Evolutionary conservation across 2,888 invertebrate species (phyloP), one percentile per base, ranked within the genome.

Genomic region (Eretmocerus hayati): DNA sequence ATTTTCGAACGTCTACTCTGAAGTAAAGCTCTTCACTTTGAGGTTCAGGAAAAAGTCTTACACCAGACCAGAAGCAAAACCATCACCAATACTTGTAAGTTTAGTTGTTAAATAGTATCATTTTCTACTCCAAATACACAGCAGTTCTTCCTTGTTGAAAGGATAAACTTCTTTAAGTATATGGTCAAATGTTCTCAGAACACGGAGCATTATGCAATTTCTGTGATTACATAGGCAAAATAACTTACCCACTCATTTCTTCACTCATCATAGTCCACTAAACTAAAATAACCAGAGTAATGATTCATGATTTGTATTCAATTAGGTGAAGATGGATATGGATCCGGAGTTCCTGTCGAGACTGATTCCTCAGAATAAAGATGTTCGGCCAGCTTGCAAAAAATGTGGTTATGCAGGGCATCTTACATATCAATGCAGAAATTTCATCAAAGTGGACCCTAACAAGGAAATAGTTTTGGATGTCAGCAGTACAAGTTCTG

Each of bases 331-430:
- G 21, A 21, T 33, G 33, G 33, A 33, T 20, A 75, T 75, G 75
- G 72, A 75, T 61, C 69, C 74, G 21, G 73, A 72, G 54, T 70
- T 73, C 48, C 60, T 74, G 19, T 75, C 78, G 1, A 71, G 76
- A 50, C 59, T 80, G 22, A 70, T 79, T 37, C 79, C 79, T 2
- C 76, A 76, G 65, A 85, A 85, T 56, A 88, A 89, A 68, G 87
- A 85, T 59, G 75, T 83, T n/a, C 76, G 90, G 38, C 86, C 90
- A 18, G 90, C 93, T 0, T 94, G 94, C 69, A 91, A 89, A 69
- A 93, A 92, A 73, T 95, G 94, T 76, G 94, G 95, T 58, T 94
- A 94, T 73, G 89, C 91, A 53, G 95, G 95, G 2, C 95, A 96
- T 72, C 77, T 96, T 61, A 95, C 96, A 13, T 95, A 87, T 71